A percentile compares a stretch with the other conserved stretches of the same genome.
These are phyloP conservation scores for Drosophila differens DNA, from an alignment of 2,888 invertebrate genomes.

Conservation along the genomic window DNA sequence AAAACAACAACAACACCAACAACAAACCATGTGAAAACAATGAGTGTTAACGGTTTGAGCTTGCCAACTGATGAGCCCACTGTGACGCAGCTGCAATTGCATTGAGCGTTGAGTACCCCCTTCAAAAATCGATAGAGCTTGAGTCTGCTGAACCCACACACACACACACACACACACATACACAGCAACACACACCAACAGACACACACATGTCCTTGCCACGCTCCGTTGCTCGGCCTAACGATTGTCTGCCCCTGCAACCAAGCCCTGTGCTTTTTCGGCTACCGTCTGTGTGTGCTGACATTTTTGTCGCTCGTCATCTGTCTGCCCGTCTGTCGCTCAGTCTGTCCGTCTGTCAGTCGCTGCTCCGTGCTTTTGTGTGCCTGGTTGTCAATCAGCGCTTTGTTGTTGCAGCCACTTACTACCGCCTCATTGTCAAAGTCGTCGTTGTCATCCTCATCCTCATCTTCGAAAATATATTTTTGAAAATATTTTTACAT, in stretches of 20 bases:
- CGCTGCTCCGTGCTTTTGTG: slow-evolving; percentile 40
- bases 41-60: slow-evolving; percentile 28
- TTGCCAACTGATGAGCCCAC: slow-evolving; percentile 30
- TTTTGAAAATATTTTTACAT: slow-evolving; percentile 65
- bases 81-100: slow-evolving; percentile 58
- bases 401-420: slow-evolving; percentile 77
- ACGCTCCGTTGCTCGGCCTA: slow-evolving; percentile 72
- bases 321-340: slow-evolving; percentile 1
- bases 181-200: not conserved
- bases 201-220: slow-evolving; percentile 68
- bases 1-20: not conserved
- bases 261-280: slow-evolving; percentile 11
- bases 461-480: slow-evolving; percentile 34
- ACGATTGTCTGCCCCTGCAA: slow-evolving; percentile 53
- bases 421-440: slow-evolving; percentile 76
- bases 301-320: slow-evolving; percentile 31
- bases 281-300: slow-evolving; percentile 10
- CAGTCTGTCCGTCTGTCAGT: not conserved
- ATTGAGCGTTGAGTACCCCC: slow-evolving; percentile 29
- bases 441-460: slow-evolving; percentile 44
- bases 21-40: slow-evolving; percentile 42
- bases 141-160: slow-evolving; percentile 22
- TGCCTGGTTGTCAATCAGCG: slow-evolving; percentile 74
- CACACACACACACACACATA: not conserved
- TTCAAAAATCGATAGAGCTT: slow-evolving; percentile 57